Conservation (phyloP, 2,113 vertebrate species). For the Gadus macrocephalus region DNA sequence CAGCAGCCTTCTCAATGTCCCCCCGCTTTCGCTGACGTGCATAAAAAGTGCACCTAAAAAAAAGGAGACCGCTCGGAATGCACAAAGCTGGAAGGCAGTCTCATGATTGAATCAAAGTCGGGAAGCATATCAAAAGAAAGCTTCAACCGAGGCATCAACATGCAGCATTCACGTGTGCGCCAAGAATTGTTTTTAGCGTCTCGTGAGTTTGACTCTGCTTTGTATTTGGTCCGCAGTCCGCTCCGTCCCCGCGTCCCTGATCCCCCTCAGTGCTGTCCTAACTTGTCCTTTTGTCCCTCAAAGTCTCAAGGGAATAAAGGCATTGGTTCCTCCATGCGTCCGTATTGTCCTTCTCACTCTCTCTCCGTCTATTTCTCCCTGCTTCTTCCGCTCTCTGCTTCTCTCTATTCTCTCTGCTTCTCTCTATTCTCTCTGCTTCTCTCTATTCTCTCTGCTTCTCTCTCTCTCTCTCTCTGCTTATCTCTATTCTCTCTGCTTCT, state of each 20-base stretch:
- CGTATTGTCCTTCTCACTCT: slow-evolving; percentile 8
- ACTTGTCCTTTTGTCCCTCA: slow-evolving; percentile 47
- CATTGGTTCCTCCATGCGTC: slow-evolving; percentile 9
- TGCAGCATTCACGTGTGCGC: too few relatives aligned
- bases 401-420: not conserved
- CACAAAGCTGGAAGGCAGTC: slow-evolving; percentile 16
- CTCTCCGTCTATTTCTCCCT: not conserved
- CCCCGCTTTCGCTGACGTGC: slow-evolving; percentile 58
- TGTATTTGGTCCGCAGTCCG: too few relatives aligned
- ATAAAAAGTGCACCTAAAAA: not conserved
- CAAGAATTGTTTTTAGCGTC: too few relatives aligned
- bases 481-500: slow-evolving; percentile 13
- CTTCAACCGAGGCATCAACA: not conserved
- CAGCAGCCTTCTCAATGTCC: slow-evolving; percentile 13
- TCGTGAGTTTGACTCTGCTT: too few relatives aligned
- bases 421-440: slow-evolving; percentile 11
- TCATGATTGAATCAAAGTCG: slow-evolving; percentile 23
- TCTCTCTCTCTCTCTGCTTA: slow-evolving; percentile 29
- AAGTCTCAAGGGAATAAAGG: slow-evolving; percentile 42
- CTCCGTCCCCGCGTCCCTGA: not conserved
- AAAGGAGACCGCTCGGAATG: not conserved
- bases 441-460: slow-evolving; percentile 10
- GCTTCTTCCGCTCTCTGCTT: slow-evolving; percentile 15
- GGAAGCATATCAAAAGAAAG: not conserved
- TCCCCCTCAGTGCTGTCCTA: slow-evolving; percentile 29